Conservation (phyloP, 2,113 vertebrate genomes). For the Galbula dea region DNA sequence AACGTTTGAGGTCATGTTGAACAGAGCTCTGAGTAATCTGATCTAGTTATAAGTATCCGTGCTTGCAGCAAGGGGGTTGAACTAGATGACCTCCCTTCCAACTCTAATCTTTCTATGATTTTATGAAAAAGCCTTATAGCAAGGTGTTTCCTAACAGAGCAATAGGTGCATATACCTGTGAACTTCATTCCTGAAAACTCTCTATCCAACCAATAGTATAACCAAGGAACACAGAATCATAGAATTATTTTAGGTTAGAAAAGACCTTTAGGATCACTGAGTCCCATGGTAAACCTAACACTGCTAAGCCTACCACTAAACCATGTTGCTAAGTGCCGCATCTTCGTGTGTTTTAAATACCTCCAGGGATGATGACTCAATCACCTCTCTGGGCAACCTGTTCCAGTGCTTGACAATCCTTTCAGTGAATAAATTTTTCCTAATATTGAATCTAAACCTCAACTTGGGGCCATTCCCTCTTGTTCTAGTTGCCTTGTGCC, state of each 20-base stretch:
- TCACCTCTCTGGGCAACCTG: not conserved
- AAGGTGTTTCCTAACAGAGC: not conserved
- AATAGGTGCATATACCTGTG: not conserved
- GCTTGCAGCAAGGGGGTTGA: too few relatives aligned
- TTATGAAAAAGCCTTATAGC: not conserved
- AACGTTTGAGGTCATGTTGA: too few relatives aligned
- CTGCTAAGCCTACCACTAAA: not conserved
- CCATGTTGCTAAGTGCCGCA: not conserved
- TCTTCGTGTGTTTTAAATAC: not conserved
- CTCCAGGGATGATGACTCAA: not conserved
- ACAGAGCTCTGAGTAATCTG: too few relatives aligned
- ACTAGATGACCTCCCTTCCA: too few relatives aligned
- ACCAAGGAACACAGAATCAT: not conserved
- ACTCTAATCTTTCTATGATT: too few relatives aligned
- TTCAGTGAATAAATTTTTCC: not conserved
- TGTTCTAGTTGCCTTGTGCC: not conserved
- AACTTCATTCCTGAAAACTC: not conserved
- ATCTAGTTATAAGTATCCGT: too few relatives aligned
- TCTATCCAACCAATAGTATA: not conserved
- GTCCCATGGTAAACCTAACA: not conserved
- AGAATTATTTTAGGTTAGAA: not conserved
- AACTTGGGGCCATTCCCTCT: not conserved
- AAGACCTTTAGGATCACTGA: not conserved
- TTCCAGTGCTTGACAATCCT: not conserved
- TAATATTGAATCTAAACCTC: not conserved